phyloP scores from a whole-genome alignment of 1,140 invertebrate genomes.

The Drosophila tani region DNA sequence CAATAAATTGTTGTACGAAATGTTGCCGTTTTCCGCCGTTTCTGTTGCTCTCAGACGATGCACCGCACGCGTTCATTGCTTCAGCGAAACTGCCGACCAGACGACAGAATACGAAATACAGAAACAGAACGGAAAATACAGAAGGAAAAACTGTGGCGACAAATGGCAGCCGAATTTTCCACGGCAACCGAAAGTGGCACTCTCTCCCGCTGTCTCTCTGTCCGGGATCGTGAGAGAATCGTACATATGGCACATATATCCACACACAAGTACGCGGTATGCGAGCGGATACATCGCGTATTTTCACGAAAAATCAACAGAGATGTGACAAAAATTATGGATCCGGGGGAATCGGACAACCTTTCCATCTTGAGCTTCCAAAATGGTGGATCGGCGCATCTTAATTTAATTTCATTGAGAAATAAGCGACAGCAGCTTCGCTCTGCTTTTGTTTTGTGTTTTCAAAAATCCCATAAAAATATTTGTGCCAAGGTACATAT shows the following conservation, averaged over 20 bases:
- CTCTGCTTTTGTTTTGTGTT: constrained; percentile 46
- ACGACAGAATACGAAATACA: constrained; percentile 48
- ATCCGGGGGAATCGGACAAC: constrained; percentile 33
- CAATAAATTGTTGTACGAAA: constrained; percentile 67
- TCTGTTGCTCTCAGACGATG: constrained; percentile 47
- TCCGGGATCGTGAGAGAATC: constrained; percentile 50
- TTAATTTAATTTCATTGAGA: constrained; percentile 69
- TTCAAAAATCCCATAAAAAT: constrained; percentile 66
- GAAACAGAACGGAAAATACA: constrained; percentile 38
- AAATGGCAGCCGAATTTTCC: constrained; percentile 67
- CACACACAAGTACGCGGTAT: constrained; percentile 24
- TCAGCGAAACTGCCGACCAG: constrained; percentile 66
- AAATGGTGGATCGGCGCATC: constrained; percentile 28
- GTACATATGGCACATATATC: constrained; percentile 19
- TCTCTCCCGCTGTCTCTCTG: constrained; percentile 25
- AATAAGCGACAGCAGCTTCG: constrained; percentile 41
- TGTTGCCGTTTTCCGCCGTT: constrained; percentile 61
- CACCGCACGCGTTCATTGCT: constrained; percentile 81
- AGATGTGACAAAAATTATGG: constrained; percentile 51
- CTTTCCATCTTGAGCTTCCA: constrained; percentile 37
- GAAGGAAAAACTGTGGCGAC: constrained; percentile 47
- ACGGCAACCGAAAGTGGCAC: constrained; percentile 29
- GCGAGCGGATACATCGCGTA: constrained; percentile 63
- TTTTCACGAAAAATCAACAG: constrained; percentile 67
- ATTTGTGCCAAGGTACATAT: constrained; percentile 34